Conservation (phyloP, 2,113 vertebrate species). For the Microcebus lehilahytsara region DNA sequence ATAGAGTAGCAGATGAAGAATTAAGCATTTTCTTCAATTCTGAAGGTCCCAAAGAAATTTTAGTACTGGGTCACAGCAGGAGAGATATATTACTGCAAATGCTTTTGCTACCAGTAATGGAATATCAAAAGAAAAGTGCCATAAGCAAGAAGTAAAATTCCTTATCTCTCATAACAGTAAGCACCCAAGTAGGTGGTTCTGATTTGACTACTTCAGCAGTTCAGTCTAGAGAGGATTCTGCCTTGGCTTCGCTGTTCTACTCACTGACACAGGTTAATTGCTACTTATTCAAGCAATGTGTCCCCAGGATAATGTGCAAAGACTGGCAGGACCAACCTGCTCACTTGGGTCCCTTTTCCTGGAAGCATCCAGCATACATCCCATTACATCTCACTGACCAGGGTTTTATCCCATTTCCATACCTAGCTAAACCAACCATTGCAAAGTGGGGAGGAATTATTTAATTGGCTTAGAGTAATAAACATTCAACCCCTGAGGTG, state of each 20-base stretch:
- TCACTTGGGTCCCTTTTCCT: background rate
- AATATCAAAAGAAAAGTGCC: background rate
- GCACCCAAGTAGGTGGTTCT: background rate
- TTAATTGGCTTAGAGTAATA: background rate
- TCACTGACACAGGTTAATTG: background rate
- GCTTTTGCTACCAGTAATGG: background rate
- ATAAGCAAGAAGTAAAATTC: background rate
- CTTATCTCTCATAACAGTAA: background rate
- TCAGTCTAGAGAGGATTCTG: background rate
- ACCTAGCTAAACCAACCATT: background rate
- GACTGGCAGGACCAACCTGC: background rate
- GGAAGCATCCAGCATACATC: background rate
- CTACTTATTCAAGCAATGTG: background rate
- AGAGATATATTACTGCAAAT: background rate
- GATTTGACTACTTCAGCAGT: background rate
- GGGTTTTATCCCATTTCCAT: background rate
- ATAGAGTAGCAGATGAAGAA: background rate
- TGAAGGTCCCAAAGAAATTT: background rate
- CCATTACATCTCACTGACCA: background rate
- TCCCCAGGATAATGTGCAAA: background rate
- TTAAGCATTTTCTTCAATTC: background rate
- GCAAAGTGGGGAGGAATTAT: background rate
- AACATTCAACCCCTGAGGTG: background rate
- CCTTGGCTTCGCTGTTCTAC: background rate
- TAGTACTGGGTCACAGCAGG: background rate